Conservation (phyloP, 2,113 vertebrate genomes). For the Electrona antarctica region DNA sequence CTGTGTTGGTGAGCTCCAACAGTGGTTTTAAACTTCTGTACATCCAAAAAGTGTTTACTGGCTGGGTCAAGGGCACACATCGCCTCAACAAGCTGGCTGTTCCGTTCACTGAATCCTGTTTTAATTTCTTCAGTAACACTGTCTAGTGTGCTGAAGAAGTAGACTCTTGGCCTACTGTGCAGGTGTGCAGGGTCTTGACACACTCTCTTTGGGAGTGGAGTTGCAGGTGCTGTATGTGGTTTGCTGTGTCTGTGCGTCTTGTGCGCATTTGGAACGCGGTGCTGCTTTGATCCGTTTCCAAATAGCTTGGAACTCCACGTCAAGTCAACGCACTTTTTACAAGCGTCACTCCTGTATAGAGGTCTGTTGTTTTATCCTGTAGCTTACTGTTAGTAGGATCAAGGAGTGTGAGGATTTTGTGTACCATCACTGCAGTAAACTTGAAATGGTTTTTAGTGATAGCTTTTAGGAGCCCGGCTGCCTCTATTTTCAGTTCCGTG, state of each 20-base stretch:
- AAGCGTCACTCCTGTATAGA: background rate
- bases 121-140: slow-evolving; percentile 11
- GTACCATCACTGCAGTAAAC: slow-evolving; percentile 17
- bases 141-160: slow-evolving; percentile 19
- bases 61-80: slow-evolving; percentile 8
- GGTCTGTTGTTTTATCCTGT: slow-evolving; percentile 1
- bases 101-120: slow-evolving; percentile 13
- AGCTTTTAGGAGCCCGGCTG: background rate
- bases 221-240: too few species aligned
- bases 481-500: background rate
- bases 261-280: too few species aligned
- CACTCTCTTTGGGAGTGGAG: too few species aligned
- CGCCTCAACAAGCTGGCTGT: slow-evolving; percentile 10
- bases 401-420: slow-evolving; percentile 7
- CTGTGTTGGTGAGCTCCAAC: slow-evolving; percentile 8
- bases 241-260: too few species aligned
- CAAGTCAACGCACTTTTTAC: slow-evolving; percentile 1
- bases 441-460: background rate
- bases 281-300: background rate
- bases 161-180: slow-evolving; percentile 15
- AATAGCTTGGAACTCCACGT: slow-evolving; percentile 3
- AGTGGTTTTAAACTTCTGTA: slow-evolving; percentile 11
- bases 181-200: background rate
- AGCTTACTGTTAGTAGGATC: slow-evolving; percentile 10
- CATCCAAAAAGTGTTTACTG: slow-evolving; percentile 1